Evolutionary conservation across 2,888 invertebrate species (phyloP), one percentile per base, ranked within the genome.

Genomic region (Coelinius sp.): DNA sequence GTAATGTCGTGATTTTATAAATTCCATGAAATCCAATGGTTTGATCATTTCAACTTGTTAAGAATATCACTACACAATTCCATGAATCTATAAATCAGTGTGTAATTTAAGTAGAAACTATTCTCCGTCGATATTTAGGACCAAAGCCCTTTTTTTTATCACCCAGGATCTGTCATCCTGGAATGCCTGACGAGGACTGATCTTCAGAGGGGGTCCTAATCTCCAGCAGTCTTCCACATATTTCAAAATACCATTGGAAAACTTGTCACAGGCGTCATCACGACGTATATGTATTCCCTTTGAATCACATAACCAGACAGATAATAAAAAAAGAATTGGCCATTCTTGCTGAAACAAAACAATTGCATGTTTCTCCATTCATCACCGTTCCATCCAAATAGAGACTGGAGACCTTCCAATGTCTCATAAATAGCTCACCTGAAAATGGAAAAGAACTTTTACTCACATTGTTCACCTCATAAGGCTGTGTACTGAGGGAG

Each of bases 181-280:
- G 77, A 79, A 80, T 79, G 76, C 70, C 70, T 73, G 68, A 68
- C 74, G 73, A 56, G 68, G 72, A 71, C 64, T 41, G 63, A 66
- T 52, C 38, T 10, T 22, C 22, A 38, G 56, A 20, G 27, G 49
- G 49, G 49, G 49, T 49, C 49, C 17, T 38, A 6, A 41, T 25
- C 44, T 64, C 25, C 44, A 14, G 49, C 49, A 17, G 44, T 14
- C 44, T 46, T 59, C 12, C 14, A 17, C 10, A 59, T 38, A 38
- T 31, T 31, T 68, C 52, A 52, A 52, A 52, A 70, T 49, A 66
- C 22, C 22, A 59, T 68, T 56, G 0, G 31, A n/a, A 35, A 31
- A 35, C 8, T 25, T n/a, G n/a, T n/a, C n/a, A n/a, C n/a, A n/a
- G n/a, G n/a, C n/a, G n/a, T n/a, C 31, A 14, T 27, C 17, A 59